Evolutionary conservation across 2,888 invertebrate genomes (phyloP).

Genomic region (Panzeria rudis): DNA sequence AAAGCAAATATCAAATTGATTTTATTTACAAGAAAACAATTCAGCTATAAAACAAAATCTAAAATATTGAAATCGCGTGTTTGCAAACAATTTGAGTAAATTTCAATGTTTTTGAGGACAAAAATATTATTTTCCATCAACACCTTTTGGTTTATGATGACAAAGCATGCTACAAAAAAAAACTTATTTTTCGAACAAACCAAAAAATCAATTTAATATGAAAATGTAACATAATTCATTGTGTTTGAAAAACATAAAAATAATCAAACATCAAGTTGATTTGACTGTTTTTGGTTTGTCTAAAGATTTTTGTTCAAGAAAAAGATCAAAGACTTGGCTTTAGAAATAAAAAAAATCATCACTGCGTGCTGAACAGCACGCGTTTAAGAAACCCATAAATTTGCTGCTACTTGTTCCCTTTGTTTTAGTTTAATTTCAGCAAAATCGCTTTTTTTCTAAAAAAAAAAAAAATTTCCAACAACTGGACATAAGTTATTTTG

Average conservation of each 20-base stretch:
- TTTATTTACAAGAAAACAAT: conserved; percentile 10
- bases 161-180: conserved; percentile 61
- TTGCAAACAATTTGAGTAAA: conserved; percentile 28
- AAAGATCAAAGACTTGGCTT: conserved; percentile 62
- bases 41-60: not conserved
- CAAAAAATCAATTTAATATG: not conserved
- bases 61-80: conserved; percentile 48
- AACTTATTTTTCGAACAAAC: not conserved
- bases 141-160: conserved; percentile 66
- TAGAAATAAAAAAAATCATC: conserved; percentile 37
- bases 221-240: conserved; percentile 17
- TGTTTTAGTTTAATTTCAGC: conserved; percentile 36
- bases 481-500: conserved; percentile 55
- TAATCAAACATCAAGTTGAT: conserved; percentile 53
- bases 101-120: conserved; percentile 64
- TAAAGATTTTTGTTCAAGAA: not conserved
- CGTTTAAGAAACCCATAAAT: conserved; percentile 54
- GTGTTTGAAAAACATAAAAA: not conserved
- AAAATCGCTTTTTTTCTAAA: conserved; percentile 6
- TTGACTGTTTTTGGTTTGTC: conserved; percentile 36
- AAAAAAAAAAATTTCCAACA: conserved; percentile 15
- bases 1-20: conserved; percentile 31
- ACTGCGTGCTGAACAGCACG: conserved; percentile 69
- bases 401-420: conserved; percentile 37
- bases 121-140: conserved; percentile 70